These are phyloP conservation scores for Psittacula cyanocephala DNA, from an alignment of 2,113 vertebrate genomes.

Conservation along the genomic window DNA sequence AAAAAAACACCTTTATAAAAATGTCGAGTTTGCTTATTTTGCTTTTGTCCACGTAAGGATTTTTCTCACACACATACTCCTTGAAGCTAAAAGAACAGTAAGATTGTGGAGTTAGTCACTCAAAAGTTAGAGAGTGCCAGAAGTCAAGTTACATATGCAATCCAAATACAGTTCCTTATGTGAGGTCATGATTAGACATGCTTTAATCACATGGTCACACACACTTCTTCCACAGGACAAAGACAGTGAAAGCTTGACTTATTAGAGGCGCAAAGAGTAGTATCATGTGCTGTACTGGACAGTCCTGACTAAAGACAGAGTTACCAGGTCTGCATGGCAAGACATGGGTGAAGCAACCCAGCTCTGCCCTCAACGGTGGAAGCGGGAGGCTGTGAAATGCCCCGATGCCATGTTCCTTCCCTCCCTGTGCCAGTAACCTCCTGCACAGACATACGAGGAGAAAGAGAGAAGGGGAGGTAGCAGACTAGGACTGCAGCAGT, in stretches of 20 bases:
- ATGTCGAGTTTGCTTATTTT: background rate
- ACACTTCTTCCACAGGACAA: background rate
- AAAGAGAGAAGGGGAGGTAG: background rate
- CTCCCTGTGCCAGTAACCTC: background rate
- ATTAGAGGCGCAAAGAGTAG: background rate
- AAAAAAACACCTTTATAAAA: background rate
- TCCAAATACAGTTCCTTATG: background rate
- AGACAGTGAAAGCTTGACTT: background rate
- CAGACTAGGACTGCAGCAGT: background rate
- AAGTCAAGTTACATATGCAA: background rate
- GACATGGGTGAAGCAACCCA: background rate
- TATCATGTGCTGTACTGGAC: background rate
- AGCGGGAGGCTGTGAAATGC: background rate
- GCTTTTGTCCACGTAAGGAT: background rate
- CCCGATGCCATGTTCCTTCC: background rate
- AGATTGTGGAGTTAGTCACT: background rate
- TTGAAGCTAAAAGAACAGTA: background rate
- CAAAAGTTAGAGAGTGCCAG: conserved; percentile 11
- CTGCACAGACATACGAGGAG: background rate
- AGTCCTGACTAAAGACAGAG: background rate
- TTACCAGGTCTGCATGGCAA: background rate
- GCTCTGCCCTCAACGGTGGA: background rate
- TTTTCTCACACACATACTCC: background rate
- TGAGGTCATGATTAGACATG: background rate
- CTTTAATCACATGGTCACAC: background rate